These are phyloP conservation scores for Acinonyx jubatus DNA, from an alignment of 2,113 vertebrate species.

Conservation along the genomic window DNA sequence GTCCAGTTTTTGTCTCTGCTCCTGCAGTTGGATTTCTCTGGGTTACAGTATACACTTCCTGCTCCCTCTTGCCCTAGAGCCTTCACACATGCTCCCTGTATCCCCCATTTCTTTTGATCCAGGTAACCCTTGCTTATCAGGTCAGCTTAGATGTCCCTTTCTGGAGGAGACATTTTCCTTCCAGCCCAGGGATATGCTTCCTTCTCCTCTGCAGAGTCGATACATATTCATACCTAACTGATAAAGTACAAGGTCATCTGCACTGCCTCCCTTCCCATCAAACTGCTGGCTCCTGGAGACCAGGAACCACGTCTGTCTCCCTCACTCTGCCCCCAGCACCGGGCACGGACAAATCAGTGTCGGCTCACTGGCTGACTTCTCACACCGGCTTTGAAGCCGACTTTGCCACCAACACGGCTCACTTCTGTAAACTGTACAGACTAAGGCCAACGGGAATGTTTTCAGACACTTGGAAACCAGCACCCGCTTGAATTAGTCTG, in stretches of 20 bases:
- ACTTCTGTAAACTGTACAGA: not conserved
- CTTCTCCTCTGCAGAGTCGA: not conserved
- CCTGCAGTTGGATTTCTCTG: not conserved
- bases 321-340: too few relatives aligned
- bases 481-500: not conserved
- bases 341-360: not conserved
- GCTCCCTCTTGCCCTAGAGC: too few relatives aligned
- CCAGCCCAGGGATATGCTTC: not conserved
- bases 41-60: fast-evolving
- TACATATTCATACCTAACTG: too few relatives aligned
- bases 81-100: not conserved
- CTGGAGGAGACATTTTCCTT: not conserved
- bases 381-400: not conserved
- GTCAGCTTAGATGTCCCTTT: not conserved
- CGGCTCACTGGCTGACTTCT: not conserved
- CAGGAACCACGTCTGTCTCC: not conserved
- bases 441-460: not conserved
- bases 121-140: not conserved
- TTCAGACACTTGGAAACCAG: not conserved
- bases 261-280: not conserved
- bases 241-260: not conserved
- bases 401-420: not conserved
- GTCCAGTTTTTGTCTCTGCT: not conserved
- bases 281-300: not conserved
- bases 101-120: not conserved